Conservation (phyloP, 2,888 invertebrate species). For the Dicranocentrus wangi region DNA sequence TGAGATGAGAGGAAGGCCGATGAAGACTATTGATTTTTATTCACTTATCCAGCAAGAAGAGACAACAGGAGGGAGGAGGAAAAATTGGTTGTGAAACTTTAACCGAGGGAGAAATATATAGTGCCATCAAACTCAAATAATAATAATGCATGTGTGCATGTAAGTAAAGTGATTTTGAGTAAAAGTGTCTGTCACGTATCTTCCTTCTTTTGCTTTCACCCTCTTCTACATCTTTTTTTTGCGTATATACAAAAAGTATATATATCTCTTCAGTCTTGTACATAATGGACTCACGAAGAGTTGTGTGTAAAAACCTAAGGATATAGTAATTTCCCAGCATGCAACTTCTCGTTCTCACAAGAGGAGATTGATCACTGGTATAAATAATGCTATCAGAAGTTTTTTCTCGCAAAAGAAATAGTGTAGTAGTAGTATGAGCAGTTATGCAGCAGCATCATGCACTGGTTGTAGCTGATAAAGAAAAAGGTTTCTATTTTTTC, state of each 20-base stretch:
- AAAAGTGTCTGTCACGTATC: constrained; percentile 33
- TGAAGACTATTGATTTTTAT: constrained; percentile 31
- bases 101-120: not conserved
- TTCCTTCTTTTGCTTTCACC: not conserved
- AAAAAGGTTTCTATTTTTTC: not conserved
- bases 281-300: not conserved
- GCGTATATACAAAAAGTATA: too few relatives aligned
- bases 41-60: constrained; percentile 10
- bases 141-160: constrained; percentile 21
- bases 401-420: not conserved
- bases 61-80: constrained; percentile 8
- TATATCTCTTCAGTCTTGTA: not conserved
- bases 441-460: not conserved
- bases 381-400: constrained; percentile 24
- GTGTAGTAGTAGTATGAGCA: too few relatives aligned
- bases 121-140: constrained; percentile 39
- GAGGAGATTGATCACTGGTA: constrained; percentile 14
- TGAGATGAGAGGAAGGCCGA: not conserved
- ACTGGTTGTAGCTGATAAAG: constrained; percentile 2
- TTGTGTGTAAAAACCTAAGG: not conserved
- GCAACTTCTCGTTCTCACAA: not conserved
- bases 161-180: constrained; percentile 41
- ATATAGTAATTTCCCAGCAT: constrained; percentile 15
- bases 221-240: not conserved
- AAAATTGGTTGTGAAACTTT: constrained; percentile 45